Percentiles rank a stretch among this genome's conserved stretches.
phyloP scores from a whole-genome alignment of 2,797 vertebrate species.

The Microtus agrestis region DNA sequence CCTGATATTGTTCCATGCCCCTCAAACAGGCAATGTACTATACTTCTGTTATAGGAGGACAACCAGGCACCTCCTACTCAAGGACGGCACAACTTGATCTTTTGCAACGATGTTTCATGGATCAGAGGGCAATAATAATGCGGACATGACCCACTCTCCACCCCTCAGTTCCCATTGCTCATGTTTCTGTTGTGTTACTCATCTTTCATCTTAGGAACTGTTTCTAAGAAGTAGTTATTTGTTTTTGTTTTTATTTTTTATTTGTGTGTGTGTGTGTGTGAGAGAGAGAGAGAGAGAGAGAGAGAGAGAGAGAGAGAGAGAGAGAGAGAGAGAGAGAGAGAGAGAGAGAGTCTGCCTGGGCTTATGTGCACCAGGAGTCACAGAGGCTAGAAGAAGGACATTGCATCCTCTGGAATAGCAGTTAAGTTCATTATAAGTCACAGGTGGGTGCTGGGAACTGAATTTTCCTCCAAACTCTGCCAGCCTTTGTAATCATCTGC shows the following conservation, averaged over 20 bases:
- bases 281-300: too few relatives aligned
- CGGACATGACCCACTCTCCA: neutral
- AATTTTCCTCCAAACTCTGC: neutral
- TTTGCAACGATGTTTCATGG: neutral
- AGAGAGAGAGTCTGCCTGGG: too few relatives aligned
- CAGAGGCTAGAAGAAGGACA: neutral
- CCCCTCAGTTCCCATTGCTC: neutral
- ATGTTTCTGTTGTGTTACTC: neutral
- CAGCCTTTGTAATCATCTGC: neutral
- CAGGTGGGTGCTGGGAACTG: neutral
- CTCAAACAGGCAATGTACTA: neutral
- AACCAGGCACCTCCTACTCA: neutral
- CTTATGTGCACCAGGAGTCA: neutral
- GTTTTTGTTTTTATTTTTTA: neutral
- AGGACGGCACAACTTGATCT: neutral
- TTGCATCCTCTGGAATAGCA: neutral
- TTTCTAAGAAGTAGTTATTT: neutral
- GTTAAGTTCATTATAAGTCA: neutral
- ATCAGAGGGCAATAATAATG: neutral
- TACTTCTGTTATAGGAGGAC: neutral
- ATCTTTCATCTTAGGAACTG: neutral
- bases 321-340: too few relatives aligned
- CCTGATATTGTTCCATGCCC: neutral
- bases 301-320: too few relatives aligned
- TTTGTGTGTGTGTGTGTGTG: too few relatives aligned